phyloP scores from a whole-genome alignment of 2,888 invertebrate species.

The Ramazzottius varieornatus region DNA sequence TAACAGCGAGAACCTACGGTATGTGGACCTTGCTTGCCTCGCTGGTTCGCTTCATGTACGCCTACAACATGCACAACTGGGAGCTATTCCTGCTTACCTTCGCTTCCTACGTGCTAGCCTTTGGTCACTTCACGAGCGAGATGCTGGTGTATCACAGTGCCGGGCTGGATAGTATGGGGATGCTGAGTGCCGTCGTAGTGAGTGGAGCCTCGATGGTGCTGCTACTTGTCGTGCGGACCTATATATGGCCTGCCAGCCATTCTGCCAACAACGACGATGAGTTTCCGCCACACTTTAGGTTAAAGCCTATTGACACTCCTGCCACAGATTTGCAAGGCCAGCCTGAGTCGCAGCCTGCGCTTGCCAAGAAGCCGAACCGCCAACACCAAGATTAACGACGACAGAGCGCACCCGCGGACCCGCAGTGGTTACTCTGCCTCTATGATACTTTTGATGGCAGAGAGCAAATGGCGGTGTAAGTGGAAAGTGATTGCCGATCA shows the following conservation, averaged over 20 bases:
- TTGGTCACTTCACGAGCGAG: background rate
- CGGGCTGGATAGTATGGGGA: background rate
- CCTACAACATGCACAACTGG: constrained; percentile 2
- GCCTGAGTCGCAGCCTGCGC: no score
- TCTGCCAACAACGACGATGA: no score
- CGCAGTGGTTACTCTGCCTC: no score
- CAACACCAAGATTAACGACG: no score
- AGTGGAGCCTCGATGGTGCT: background rate
- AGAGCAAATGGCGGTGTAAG: no score
- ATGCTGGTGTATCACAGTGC: background rate
- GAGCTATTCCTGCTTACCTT: background rate
- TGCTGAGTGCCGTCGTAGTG: background rate
- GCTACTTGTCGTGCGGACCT: background rate
- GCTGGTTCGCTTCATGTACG: background rate
- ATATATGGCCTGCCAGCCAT: background rate
- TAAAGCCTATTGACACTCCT: no score
- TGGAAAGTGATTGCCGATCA: no score
- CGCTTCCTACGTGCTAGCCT: background rate
- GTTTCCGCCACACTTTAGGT: no score
- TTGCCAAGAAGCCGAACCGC: no score
- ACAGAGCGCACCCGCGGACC: no score
- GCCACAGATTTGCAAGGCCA: no score
- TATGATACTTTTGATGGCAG: no score
- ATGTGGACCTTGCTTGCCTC: background rate
- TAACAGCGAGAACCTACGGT: background rate